These are phyloP conservation scores for Pteronura brasiliensis DNA, from an alignment of 2,113 vertebrate genomes.

Conservation along the genomic window DNA sequence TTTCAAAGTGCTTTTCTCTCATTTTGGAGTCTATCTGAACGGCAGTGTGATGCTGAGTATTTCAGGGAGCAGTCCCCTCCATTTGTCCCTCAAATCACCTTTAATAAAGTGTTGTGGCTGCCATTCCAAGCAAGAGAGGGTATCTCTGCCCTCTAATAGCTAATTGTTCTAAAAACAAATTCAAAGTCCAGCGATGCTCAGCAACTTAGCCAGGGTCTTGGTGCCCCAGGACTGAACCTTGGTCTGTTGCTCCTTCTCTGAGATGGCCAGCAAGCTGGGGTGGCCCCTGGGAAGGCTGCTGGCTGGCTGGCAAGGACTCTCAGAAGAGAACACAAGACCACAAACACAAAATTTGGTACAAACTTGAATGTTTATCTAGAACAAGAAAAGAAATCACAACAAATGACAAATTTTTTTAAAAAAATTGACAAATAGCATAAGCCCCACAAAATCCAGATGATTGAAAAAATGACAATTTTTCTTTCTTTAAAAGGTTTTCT, in stretches of 20 bases:
- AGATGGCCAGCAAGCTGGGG: not conserved
- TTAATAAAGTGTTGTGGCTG: not conserved
- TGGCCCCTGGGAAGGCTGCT: not conserved
- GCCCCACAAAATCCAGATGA: not conserved
- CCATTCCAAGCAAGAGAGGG: not conserved
- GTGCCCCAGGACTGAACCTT: not conserved
- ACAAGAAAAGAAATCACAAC: not conserved
- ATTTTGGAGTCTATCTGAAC: not conserved
- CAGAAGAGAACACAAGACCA: not conserved
- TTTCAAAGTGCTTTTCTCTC: not conserved
- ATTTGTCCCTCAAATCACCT: not conserved
- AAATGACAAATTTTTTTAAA: not conserved
- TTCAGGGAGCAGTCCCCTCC: not conserved
- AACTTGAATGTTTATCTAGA: not conserved
- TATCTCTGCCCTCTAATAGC: not conserved
- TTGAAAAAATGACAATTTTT: not conserved
- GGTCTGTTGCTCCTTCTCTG: not conserved
- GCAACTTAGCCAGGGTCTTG: not conserved
- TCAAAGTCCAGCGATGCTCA: not conserved
- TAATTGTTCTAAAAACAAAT: not conserved
- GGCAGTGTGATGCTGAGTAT: not conserved
- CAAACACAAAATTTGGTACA: not conserved
- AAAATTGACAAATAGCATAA: not conserved
- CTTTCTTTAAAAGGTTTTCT: not conserved
- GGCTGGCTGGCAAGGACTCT: not conserved